phyloP scores from a whole-genome alignment of 2,797 vertebrate species.

The Rhinatrema bivittatum region DNA sequence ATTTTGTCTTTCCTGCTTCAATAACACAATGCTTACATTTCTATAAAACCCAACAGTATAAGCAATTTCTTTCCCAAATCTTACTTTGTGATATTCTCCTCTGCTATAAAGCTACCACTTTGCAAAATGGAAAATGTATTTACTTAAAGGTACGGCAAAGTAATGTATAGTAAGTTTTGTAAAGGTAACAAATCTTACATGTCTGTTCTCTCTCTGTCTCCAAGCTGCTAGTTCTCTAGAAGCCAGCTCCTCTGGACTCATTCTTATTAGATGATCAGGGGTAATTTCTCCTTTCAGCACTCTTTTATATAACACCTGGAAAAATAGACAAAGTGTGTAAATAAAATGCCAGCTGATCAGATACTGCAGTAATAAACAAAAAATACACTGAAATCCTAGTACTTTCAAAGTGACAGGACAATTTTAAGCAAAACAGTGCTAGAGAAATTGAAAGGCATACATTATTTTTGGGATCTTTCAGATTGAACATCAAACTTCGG shows the following conservation, averaged over 20 bases:
- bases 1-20: too few relatives aligned
- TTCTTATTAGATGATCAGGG: conserved; percentile 85
- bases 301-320: conserved; percentile 80
- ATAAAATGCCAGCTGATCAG: conserved; percentile 1
- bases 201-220: conserved; percentile 94
- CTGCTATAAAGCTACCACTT: too few relatives aligned
- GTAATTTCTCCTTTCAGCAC: conserved; percentile 93
- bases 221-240: conserved; percentile 96
- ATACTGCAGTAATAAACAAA: neutral
- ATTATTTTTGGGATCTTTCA: conserved; percentile 96
- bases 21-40: too few relatives aligned
- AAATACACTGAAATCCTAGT: too few relatives aligned
- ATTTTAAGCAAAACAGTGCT: too few relatives aligned
- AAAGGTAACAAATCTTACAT: conserved; percentile 73
- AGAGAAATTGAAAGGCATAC: conserved; percentile 66
- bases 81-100: too few relatives aligned
- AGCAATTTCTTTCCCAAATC: too few relatives aligned
- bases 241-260: conserved; percentile 95
- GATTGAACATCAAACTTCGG: conserved; percentile 95
- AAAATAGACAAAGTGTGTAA: neutral
- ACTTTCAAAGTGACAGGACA: too few relatives aligned
- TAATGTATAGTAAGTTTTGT: too few relatives aligned
- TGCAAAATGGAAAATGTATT: too few relatives aligned
- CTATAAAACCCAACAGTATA: too few relatives aligned
- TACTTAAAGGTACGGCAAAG: too few relatives aligned